These are phyloP conservation scores for Tortricodes alternella DNA, from an alignment of 2,888 invertebrate species.

Conservation along the genomic window DNA sequence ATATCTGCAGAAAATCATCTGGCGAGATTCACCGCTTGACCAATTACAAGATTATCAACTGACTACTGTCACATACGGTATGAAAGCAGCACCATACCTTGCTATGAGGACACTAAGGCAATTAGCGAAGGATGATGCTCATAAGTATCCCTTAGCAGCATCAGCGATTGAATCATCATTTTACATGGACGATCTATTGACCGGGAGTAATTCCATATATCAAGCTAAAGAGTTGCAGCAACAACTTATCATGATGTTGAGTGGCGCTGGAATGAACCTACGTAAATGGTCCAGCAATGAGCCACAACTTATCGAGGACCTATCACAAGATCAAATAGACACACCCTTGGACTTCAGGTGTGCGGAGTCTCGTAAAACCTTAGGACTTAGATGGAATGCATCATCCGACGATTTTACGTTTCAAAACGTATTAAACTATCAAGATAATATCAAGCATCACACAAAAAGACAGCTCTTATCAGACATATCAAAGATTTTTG, in stretches of 20 bases:
- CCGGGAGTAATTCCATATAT: background rate
- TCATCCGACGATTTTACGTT: background rate
- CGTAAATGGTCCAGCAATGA: slow-evolving; percentile 31
- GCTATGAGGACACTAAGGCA: slow-evolving; percentile 21
- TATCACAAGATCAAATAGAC: background rate
- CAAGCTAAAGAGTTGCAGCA: background rate
- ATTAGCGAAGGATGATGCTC: background rate
- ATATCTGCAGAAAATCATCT: slow-evolving; percentile 8
- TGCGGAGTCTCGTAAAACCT: background rate
- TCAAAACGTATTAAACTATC: background rate
- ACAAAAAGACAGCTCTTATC: background rate
- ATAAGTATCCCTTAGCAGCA: slow-evolving; percentile 5
- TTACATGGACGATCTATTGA: slow-evolving; percentile 21
- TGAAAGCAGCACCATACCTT: slow-evolving; percentile 15
- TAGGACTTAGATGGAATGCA: background rate
- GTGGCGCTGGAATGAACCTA: slow-evolving; percentile 30
- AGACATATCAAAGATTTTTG: slow-evolving; percentile 23
- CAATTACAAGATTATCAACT: background rate
- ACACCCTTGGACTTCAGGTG: background rate
- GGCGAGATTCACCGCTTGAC: background rate
- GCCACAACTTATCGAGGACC: background rate
- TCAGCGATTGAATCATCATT: background rate
- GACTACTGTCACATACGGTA: background rate
- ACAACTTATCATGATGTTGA: slow-evolving; percentile 20
- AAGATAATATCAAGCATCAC: background rate